phyloP scores from a whole-genome alignment of 37 sponge, comb jelly and placozoan species.

The Tethya wilhelma region DNA sequence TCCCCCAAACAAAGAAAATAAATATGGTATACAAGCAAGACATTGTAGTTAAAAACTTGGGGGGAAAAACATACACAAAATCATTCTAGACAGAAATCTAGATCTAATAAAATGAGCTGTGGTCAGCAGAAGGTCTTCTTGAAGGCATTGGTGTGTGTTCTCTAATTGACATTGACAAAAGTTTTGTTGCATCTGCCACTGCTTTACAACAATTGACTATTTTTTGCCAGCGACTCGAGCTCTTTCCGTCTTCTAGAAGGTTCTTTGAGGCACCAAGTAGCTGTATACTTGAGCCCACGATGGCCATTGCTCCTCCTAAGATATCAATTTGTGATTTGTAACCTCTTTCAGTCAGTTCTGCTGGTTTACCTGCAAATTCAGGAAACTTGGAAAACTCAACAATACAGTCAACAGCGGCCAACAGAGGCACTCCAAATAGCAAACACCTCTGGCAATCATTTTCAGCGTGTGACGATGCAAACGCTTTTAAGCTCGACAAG shows the following conservation, averaged over 20 bases:
- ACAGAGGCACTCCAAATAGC: constrained; percentile 66
- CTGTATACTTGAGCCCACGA: constrained; percentile 70
- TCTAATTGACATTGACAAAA: constrained; percentile 46
- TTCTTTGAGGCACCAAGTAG: constrained; percentile 28
- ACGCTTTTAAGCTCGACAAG: constrained; percentile 55
- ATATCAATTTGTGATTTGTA: constrained; percentile 64
- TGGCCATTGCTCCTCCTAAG: constrained; percentile 81
- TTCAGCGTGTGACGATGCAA: constrained; percentile 34
- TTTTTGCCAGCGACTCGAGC: constrained; percentile 54
- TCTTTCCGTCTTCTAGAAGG: constrained; percentile 35
- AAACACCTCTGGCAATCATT: constrained; percentile 55
- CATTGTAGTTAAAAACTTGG: no score
- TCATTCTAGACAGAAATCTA: no score
- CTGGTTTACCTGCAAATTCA: constrained; percentile 64
- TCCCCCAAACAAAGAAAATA: no score
- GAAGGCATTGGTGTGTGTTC: constrained; percentile 61
- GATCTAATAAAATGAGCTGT: no score
- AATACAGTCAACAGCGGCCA: constrained; percentile 59
- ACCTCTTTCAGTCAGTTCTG: constrained; percentile 48
- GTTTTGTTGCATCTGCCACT: constrained; percentile 63
- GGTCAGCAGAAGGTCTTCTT: constrained; percentile 12
- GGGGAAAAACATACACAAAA: no score
- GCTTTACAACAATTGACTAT: constrained; percentile 69
- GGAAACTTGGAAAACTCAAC: constrained; percentile 54
- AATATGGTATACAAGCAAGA: no score